These are phyloP conservation scores for Drosophila birchii DNA, from an alignment of 2,888 invertebrate species.

Conservation along the genomic window DNA sequence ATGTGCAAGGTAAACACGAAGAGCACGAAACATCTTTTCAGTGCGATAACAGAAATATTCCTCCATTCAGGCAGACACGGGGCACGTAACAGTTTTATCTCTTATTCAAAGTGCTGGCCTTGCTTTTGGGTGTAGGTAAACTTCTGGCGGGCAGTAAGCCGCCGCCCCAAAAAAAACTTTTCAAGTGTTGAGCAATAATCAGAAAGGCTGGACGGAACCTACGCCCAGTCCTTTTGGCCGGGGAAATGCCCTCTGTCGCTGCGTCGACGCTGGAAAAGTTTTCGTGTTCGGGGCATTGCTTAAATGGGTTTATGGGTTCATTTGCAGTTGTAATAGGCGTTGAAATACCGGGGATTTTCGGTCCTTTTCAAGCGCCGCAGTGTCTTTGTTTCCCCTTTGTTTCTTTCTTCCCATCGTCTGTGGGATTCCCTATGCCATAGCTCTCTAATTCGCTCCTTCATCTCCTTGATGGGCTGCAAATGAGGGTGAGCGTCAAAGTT, in stretches of 20 bases:
- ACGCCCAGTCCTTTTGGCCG: not conserved
- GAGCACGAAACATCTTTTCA: conserved; percentile 75
- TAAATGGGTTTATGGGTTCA: conserved; percentile 78
- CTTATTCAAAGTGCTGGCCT: conserved; percentile 74
- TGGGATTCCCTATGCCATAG: conserved; percentile 15
- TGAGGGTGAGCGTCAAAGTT: conserved; percentile 56
- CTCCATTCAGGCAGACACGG: conserved; percentile 69
- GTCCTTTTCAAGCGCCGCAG: conserved; percentile 34
- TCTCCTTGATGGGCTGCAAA: conserved; percentile 67
- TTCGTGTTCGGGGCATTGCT: conserved; percentile 66
- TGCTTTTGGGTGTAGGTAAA: conserved; percentile 39
- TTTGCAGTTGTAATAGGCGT: conserved; percentile 75
- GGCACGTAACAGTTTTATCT: conserved; percentile 78
- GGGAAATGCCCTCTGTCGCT: conserved; percentile 9
- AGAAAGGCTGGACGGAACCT: conserved; percentile 69
- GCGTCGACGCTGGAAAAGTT: conserved; percentile 58
- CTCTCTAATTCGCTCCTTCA: conserved; percentile 43
- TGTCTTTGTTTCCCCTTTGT: conserved; percentile 42
- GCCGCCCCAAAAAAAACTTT: conserved; percentile 66
- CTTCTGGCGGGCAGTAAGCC: conserved; percentile 38
- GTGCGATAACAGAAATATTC: conserved; percentile 74
- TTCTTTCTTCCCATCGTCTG: conserved; percentile 1
- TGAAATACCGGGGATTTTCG: conserved; percentile 66
- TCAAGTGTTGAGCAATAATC: conserved; percentile 79
- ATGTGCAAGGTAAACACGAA: conserved; percentile 69